Conservation (phyloP, 2,113 vertebrate genomes). For the Anseranas semipalmata region DNA sequence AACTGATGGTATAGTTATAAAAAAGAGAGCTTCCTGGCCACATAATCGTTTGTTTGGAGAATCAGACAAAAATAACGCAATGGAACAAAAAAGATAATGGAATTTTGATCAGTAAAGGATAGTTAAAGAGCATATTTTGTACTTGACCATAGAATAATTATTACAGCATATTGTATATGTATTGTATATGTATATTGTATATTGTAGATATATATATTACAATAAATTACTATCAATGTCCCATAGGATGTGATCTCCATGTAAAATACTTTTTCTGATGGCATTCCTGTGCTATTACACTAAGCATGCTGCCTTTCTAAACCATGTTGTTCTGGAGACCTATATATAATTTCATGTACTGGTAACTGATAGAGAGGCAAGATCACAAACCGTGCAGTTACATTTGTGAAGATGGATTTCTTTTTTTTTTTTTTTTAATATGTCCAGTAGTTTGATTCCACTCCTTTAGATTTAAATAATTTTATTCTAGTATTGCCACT, state of each 20-base stretch:
- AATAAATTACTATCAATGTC: neutral
- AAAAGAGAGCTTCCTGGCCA: neutral
- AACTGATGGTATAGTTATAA: neutral
- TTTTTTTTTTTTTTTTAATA: neutral
- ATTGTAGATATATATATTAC: too few species aligned
- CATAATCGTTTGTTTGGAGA: neutral
- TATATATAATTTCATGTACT: too few species aligned
- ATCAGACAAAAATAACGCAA: neutral
- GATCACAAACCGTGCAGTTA: fast-evolving
- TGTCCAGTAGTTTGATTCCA: neutral
- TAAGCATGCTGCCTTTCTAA: neutral
- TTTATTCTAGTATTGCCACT: neutral
- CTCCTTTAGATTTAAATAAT: neutral
- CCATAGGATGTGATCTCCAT: neutral
- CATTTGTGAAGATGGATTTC: neutral
- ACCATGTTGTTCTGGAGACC: neutral
- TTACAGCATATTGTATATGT: too few species aligned
- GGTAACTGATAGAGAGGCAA: neutral
- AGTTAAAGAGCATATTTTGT: neutral
- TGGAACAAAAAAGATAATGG: neutral
- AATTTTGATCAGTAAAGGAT: neutral
- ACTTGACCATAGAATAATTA: neutral
- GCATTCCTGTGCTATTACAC: neutral
- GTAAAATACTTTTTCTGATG: neutral
- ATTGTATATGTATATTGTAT: too few species aligned